These are phyloP conservation scores for Apis cerana DNA, from an alignment of 1,140 invertebrate species.

Conservation along the genomic window DNA sequence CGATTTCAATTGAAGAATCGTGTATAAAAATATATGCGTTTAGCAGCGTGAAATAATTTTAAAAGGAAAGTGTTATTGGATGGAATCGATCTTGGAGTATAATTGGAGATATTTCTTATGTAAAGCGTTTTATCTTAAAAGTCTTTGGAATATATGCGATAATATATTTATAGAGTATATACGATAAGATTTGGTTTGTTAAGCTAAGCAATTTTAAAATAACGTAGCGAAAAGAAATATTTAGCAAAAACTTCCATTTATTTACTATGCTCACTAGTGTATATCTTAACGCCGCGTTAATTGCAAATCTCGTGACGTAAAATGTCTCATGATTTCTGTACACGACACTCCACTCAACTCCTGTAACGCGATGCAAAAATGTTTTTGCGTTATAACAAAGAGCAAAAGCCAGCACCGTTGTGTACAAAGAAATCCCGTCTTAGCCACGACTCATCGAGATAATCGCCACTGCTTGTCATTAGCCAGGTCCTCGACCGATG, in stretches of 20 bases:
- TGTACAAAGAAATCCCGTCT: constrained; percentile 47
- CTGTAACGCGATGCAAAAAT: neutral
- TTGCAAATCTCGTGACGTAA: neutral
- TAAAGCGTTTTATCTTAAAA: too few species aligned
- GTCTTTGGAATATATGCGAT: too few species aligned
- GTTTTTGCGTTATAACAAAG: constrained; percentile 9
- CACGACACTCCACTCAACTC: neutral
- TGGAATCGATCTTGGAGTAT: too few species aligned
- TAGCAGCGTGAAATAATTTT: too few species aligned
- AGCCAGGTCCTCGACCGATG: constrained; percentile 53
- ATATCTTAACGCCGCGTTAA: neutral
- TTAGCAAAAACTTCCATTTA: neutral
- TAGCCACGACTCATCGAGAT: constrained; percentile 36
- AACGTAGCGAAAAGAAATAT: neutral
- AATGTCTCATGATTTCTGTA: neutral
- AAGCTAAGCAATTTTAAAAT: neutral
- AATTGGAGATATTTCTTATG: too few species aligned
- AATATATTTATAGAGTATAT: too few species aligned
- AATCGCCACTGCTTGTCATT: constrained; percentile 33
- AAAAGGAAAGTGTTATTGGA: too few species aligned
- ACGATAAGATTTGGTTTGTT: too few species aligned
- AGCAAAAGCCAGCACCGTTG: constrained; percentile 13
- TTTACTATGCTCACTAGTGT: too few species aligned
- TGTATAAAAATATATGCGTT: too few species aligned
- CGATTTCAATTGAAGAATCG: too few species aligned